Evolutionary conservation across 2,888 invertebrate genomes (phyloP).

Genomic region (Abscondita cerata): DNA sequence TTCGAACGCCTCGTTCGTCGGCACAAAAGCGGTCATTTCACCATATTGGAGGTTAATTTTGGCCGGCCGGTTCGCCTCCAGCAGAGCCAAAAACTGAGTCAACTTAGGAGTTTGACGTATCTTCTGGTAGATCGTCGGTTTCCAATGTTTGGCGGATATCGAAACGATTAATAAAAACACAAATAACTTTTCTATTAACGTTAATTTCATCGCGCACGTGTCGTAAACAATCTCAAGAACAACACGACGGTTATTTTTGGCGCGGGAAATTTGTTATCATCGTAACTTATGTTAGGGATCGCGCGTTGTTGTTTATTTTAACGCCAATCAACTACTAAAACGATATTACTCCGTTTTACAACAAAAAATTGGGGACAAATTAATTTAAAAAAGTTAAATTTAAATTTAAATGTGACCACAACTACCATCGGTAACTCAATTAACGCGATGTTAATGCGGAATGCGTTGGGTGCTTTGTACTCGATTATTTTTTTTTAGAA

Average conservation of each 20-base stretch:
- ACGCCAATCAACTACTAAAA: conserved; percentile 2
- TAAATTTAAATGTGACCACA: conserved; percentile 10
- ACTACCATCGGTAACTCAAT: conserved; percentile 6
- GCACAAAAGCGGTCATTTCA: conserved; percentile 83
- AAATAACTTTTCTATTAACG: conserved; percentile 12
- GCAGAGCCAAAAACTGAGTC: conserved; percentile 75
- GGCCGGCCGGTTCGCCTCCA: conserved; percentile 74
- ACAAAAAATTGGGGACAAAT: conserved; percentile 7
- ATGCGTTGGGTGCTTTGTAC: background rate
- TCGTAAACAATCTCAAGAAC: background rate
- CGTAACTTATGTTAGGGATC: background rate
- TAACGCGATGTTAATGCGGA: background rate
- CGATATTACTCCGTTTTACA: conserved; percentile 1
- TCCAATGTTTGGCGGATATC: conserved; percentile 15
- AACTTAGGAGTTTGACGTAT: conserved; percentile 49
- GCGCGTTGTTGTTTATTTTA: background rate
- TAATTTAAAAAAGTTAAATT: conserved; percentile 7
- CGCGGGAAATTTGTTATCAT: background rate
- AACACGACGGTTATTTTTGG: background rate
- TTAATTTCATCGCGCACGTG: background rate
- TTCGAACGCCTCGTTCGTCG: conserved; percentile 82
- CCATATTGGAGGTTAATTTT: conserved; percentile 74
- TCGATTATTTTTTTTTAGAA: background rate
- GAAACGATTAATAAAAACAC: background rate
- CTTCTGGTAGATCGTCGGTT: conserved; percentile 47